Evolutionary conservation across 2,888 invertebrate species (phyloP).

Genomic region (Creontiades dilutus): DNA sequence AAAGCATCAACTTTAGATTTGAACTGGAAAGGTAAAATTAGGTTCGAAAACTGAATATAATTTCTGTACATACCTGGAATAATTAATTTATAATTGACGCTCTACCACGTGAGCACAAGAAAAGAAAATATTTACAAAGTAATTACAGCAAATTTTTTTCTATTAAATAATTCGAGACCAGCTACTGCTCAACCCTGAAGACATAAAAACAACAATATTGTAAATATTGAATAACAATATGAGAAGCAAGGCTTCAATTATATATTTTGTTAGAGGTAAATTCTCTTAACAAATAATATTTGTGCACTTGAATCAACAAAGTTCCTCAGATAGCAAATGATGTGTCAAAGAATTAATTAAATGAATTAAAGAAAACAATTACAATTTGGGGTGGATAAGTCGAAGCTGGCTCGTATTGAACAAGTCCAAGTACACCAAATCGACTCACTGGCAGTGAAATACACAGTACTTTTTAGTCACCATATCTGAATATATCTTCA

Average conservation of each 20-base stretch:
- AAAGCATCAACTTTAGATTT: neutral
- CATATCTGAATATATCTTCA: slow-evolving; percentile 41
- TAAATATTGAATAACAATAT: slow-evolving; percentile 52
- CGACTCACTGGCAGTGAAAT: slow-evolving; percentile 57
- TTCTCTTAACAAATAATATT: slow-evolving; percentile 55
- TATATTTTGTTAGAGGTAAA: slow-evolving; percentile 57
- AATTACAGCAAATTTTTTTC: slow-evolving; percentile 4
- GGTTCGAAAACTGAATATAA: neutral
- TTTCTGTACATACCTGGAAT: slow-evolving; percentile 23
- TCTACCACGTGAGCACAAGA: slow-evolving; percentile 38
- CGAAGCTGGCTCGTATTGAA: neutral
- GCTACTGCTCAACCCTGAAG: slow-evolving; percentile 8
- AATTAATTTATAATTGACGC: slow-evolving; percentile 45
- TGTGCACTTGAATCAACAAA: slow-evolving; percentile 55
- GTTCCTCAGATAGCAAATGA: slow-evolving; percentile 31
- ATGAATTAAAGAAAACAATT: neutral
- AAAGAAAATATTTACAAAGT: slow-evolving; percentile 42
- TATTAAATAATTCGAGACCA: neutral
- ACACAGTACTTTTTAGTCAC: slow-evolving; percentile 46
- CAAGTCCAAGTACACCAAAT: slow-evolving; percentile 15
- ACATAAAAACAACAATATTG: slow-evolving; percentile 29
- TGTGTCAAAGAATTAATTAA: slow-evolving; percentile 19
- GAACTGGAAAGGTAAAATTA: neutral
- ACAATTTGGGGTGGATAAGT: neutral
- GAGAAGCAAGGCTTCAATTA: slow-evolving; percentile 60